A percentile compares a stretch with the other conserved stretches of the same genome.
These are phyloP conservation scores for Sipha maydis DNA, from an alignment of 2,888 invertebrate genomes.

Conservation along the genomic window DNA sequence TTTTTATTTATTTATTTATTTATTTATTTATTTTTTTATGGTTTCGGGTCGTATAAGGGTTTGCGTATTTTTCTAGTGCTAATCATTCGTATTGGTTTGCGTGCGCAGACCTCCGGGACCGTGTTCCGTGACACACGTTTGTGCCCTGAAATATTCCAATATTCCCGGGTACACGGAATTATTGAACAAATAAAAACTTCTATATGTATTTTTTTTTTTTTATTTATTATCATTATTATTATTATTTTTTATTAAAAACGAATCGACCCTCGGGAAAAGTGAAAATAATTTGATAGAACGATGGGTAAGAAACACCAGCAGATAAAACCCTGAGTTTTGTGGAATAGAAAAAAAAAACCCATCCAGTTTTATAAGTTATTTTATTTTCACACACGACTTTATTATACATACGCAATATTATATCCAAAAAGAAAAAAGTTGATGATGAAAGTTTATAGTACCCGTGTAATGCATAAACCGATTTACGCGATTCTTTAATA, in stretches of 20 bases:
- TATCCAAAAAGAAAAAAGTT: neutral
- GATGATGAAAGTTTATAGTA: neutral
- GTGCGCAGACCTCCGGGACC: constrained; percentile 24
- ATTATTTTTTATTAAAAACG: neutral
- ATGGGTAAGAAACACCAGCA: neutral
- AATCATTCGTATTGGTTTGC: constrained; percentile 51
- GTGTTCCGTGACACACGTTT: neutral
- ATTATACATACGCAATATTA: neutral
- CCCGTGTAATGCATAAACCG: neutral
- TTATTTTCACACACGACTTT: neutral
- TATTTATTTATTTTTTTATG: neutral
- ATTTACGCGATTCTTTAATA: neutral
- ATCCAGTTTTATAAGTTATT: neutral
- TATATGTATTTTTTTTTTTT: neutral
- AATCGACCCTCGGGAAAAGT: constrained; percentile 21
- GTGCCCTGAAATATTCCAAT: constrained; percentile 23
- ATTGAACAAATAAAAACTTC: constrained; percentile 54
- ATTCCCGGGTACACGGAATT: constrained; percentile 33
- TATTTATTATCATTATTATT: neutral
- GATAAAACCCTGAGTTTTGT: constrained; percentile 15
- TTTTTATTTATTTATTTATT: neutral
- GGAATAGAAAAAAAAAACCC: neutral
- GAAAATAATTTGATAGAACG: constrained; percentile 39
- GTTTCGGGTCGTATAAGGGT: neutral
- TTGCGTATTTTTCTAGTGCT: constrained; percentile 21